phyloP scores from a whole-genome alignment of 2,888 invertebrate genomes.

The Amaurobius ferox region DNA sequence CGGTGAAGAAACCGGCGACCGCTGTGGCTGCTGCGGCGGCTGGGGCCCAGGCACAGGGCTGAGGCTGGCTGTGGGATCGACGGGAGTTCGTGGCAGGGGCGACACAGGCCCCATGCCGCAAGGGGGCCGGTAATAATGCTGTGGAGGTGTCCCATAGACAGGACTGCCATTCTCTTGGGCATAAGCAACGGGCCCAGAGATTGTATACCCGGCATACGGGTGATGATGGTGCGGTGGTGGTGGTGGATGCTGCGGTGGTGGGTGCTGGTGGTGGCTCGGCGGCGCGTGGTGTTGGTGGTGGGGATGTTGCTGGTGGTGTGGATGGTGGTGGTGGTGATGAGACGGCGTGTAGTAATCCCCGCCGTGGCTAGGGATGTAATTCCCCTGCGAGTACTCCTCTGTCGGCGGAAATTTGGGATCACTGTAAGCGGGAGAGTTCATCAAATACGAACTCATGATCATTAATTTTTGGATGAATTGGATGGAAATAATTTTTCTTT shows the following conservation, averaged over 20 bases:
- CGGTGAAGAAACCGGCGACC: slow-evolving; percentile 69
- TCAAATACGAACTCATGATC: slow-evolving; percentile 94
- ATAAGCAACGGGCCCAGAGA: slow-evolving; percentile 50
- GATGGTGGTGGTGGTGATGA: slow-evolving; percentile 55
- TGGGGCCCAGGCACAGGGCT: slow-evolving; percentile 40
- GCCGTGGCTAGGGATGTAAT: slow-evolving; percentile 82
- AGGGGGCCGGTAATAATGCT: slow-evolving; percentile 50
- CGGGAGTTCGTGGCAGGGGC: slow-evolving; percentile 63
- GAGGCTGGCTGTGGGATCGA: slow-evolving; percentile 29
- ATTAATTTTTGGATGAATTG: slow-evolving; percentile 80
- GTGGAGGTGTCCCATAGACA: slow-evolving; percentile 55
- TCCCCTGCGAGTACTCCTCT: slow-evolving; percentile 91
- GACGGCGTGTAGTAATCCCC: slow-evolving; percentile 74
- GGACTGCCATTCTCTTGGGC: slow-evolving; percentile 69
- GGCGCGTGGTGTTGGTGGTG: slow-evolving; percentile 52
- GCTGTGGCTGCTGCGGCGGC: slow-evolving; percentile 33
- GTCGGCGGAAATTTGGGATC: slow-evolving; percentile 85
- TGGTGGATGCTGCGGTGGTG: slow-evolving; percentile 57
- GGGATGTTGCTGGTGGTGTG: slow-evolving; percentile 61
- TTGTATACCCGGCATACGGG: slow-evolving; percentile 58
- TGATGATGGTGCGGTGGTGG: slow-evolving; percentile 42
- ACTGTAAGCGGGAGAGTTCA: slow-evolving; percentile 74
- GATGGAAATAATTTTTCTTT: slow-evolving; percentile 78
- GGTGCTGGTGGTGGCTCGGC: slow-evolving; percentile 53
- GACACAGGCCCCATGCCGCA: slow-evolving; percentile 68